phyloP scores from a whole-genome alignment of 2,888 invertebrate species.

The Abrostola tripartita region DNA sequence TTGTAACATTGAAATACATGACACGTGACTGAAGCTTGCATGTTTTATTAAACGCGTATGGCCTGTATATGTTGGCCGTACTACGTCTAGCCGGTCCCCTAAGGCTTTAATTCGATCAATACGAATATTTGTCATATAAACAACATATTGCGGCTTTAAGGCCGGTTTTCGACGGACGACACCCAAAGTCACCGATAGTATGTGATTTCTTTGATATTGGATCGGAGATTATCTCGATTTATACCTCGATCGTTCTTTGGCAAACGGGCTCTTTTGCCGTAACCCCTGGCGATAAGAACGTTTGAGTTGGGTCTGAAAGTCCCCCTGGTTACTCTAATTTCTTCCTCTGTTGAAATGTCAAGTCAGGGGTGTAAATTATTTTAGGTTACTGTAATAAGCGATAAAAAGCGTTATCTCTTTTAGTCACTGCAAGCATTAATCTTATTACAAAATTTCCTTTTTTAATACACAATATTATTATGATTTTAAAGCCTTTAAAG shows the following conservation, averaged over 20 bases:
- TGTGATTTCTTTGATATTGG: constrained; percentile 56
- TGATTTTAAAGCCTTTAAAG: constrained; percentile 37
- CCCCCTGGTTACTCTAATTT: constrained; percentile 79
- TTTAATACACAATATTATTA: constrained; percentile 5
- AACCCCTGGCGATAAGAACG: constrained; percentile 81
- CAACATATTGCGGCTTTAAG: constrained; percentile 47
- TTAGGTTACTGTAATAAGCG: constrained; percentile 41
- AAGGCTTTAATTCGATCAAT: constrained; percentile 55
- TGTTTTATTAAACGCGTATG: constrained; percentile 51
- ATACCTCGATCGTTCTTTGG: constrained; percentile 62
- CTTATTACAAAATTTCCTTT: constrained; percentile 10
- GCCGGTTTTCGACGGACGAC: constrained; percentile 53
- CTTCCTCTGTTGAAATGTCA: constrained; percentile 77
- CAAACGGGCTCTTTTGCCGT: constrained; percentile 68
- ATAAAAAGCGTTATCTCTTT: constrained; percentile 42
- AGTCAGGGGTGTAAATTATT: constrained; percentile 57
- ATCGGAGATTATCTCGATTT: constrained; percentile 54
- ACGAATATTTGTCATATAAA: constrained; percentile 49
- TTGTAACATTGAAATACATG: constrained; percentile 36
- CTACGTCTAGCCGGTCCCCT: constrained; percentile 51
- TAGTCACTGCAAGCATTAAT: constrained; percentile 48
- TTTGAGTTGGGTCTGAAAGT: constrained; percentile 80
- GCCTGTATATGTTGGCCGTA: constrained; percentile 52
- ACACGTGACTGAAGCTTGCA: constrained; percentile 42
- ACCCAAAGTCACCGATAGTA: constrained; percentile 45